Conservation (phyloP, 2,113 vertebrate genomes). For the Tretioscincus oriximinensis region DNA sequence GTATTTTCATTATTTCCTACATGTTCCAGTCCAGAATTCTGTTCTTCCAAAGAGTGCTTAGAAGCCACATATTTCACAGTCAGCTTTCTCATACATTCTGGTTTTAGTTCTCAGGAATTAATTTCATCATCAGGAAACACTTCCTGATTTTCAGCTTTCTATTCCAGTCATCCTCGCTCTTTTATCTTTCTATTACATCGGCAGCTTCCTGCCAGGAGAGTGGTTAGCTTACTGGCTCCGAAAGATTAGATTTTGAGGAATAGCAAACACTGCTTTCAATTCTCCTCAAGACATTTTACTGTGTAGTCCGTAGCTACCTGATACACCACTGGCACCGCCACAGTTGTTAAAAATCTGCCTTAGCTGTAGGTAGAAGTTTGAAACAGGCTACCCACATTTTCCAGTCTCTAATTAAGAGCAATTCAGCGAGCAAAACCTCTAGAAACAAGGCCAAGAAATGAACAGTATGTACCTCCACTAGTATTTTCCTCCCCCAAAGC, state of each 20-base stretch:
- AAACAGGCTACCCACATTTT: constrained; percentile 20
- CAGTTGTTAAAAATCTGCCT: constrained; percentile 31
- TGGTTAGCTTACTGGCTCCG: background rate
- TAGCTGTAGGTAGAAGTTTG: constrained; percentile 41
- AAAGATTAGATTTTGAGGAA: constrained; percentile 38
- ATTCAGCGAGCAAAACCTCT: constrained; percentile 27
- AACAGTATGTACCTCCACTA: background rate
- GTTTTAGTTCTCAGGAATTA: constrained; percentile 53
- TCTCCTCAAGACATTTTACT: constrained; percentile 29
- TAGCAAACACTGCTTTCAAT: constrained; percentile 40
- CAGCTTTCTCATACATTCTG: constrained; percentile 53
- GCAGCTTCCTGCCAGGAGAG: constrained; percentile 36
- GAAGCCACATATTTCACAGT: constrained; percentile 61
- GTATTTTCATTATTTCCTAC: background rate
- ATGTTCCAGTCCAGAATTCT: constrained; percentile 36
- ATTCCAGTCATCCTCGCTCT: constrained; percentile 54
- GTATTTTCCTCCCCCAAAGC: background rate
- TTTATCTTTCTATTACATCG: constrained; percentile 36
- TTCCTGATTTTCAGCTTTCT: constrained; percentile 54
- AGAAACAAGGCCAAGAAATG: constrained; percentile 19
- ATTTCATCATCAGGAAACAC: constrained; percentile 58
- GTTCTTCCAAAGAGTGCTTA: constrained; percentile 58
- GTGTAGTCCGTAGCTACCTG: constrained; percentile 23
- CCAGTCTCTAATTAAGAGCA: constrained; percentile 25
- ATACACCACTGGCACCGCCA: background rate